Percentiles rank a stretch among this genome's conserved stretches.
phyloP scores from a whole-genome alignment of 2,113 vertebrate genomes.

The Nibea albiflora region DNA sequence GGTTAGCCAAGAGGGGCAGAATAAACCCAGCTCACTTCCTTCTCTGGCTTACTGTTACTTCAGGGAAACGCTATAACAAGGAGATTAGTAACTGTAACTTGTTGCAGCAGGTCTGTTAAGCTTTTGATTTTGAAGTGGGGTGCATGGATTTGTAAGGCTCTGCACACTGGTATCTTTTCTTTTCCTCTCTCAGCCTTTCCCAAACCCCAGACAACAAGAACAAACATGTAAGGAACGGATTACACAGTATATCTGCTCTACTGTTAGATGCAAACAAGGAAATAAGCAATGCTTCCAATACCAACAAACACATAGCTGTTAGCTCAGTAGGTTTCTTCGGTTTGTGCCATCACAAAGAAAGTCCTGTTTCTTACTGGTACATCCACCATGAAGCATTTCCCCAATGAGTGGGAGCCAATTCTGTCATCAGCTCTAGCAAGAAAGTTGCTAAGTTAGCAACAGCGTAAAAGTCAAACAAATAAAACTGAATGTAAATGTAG shows the following conservation, averaged over 20 bases:
- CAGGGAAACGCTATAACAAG: conserved; percentile 4
- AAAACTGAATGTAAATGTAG: neutral
- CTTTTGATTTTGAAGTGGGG: neutral
- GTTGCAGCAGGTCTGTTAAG: neutral
- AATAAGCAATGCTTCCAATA: neutral
- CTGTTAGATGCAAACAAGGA: neutral
- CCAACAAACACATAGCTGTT: neutral
- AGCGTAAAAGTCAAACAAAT: no score
- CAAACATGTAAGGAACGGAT: neutral
- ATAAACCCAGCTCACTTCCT: conserved; percentile 5
- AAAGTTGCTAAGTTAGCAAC: no score
- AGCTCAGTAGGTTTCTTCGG: neutral
- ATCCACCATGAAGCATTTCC: neutral
- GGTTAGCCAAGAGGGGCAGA: neutral
- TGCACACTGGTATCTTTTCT: neutral
- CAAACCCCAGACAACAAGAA: neutral
- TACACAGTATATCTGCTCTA: neutral
- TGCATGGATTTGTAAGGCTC: neutral
- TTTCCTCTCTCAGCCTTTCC: neutral
- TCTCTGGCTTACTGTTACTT: neutral
- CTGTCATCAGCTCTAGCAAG: neutral
- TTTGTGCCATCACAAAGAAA: neutral
- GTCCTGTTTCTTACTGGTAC: neutral
- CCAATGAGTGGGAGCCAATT: neutral
- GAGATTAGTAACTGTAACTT: neutral